Evolutionary conservation across 2,888 invertebrate genomes (phyloP), one percentile per base, ranked within the genome.

Genomic region (Gerris lacustris): DNA sequence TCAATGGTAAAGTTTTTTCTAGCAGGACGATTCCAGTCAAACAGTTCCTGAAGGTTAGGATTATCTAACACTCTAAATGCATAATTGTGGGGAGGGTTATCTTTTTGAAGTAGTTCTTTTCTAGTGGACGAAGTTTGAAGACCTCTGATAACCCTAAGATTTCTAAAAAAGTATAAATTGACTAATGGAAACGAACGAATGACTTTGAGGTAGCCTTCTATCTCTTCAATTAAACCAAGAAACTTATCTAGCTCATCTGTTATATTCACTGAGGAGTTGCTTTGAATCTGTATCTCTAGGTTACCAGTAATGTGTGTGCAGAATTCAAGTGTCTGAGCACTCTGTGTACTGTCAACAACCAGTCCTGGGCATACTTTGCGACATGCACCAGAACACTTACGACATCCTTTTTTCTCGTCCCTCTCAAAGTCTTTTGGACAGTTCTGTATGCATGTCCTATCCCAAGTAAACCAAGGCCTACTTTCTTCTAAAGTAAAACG

Each of bases 301-400:
- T 87, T 86, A 0, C 93, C 92, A 62, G 88, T 86, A 43, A 97
- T 86, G 72, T 87, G 85, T 2, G 91, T 90, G 78, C 96, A 96
- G 11, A 87, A 89, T 67, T 84, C 85, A 31, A 91, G 82, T 5
- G 80, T 80, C 78, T 90, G 87, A 0, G 91, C 88, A 63, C 86
- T 83, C 6, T 85, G 83, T 67, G 92, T 81, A 72, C 86, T 86
- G 72, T 86, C 85, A 7, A 95, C 84, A 6, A 80, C 77, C n/a
- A 82, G 80, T 5, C 83, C 84, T 2, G 77, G 76, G 76, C 90
- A 90, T 5, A 81, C 83, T 82, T 86, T 84, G 67, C 83, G 82
- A 72, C 79, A 79, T 6, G 73, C 69, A 7, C 76, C 77, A 17
- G 44, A 5, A 47, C 67, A 70, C 2, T 43, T 55, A 44, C 69